Conservation (phyloP, 2,113 vertebrate genomes). For the Paramormyrops kingsleyae region DNA sequence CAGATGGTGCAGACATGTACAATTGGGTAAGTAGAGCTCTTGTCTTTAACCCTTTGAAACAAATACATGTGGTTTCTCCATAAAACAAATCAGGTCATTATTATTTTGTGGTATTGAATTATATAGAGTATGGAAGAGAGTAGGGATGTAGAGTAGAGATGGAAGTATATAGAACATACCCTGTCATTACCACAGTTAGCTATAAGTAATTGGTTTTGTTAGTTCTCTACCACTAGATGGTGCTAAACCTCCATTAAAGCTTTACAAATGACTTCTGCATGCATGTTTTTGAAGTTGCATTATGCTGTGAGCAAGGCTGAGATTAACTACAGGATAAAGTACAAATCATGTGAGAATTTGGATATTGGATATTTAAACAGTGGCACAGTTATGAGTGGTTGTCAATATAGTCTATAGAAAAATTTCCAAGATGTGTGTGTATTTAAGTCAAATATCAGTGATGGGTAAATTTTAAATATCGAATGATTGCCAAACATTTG, state of each 20-base stretch:
- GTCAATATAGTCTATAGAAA: not conserved
- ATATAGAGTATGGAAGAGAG: not conserved
- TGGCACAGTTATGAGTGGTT: not conserved
- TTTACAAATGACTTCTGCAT: not conserved
- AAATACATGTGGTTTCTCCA: not conserved
- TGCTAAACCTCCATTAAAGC: not conserved
- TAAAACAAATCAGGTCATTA: not conserved
- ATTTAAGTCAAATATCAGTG: not conserved
- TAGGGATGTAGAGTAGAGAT: not conserved
- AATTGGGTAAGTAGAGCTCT: not conserved
- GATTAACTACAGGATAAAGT: not conserved
- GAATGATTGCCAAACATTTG: not conserved
- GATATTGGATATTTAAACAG: not conserved
- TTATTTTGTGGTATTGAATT: not conserved
- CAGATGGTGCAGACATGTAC: not conserved
- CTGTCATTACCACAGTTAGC: not conserved
- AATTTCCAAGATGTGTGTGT: not conserved
- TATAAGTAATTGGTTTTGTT: not conserved
- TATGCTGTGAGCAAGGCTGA: not conserved
- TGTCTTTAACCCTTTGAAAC: not conserved
- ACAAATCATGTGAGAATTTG: not conserved
- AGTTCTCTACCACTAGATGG: constrained; percentile 2
- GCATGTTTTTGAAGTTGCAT: not conserved
- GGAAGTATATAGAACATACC: not conserved
- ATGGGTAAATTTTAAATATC: not conserved